A percentile compares a stretch with the other conserved stretches of the same genome.
phyloP scores from a whole-genome alignment of 2,888 invertebrate species.

The Homarus gammarus region DNA sequence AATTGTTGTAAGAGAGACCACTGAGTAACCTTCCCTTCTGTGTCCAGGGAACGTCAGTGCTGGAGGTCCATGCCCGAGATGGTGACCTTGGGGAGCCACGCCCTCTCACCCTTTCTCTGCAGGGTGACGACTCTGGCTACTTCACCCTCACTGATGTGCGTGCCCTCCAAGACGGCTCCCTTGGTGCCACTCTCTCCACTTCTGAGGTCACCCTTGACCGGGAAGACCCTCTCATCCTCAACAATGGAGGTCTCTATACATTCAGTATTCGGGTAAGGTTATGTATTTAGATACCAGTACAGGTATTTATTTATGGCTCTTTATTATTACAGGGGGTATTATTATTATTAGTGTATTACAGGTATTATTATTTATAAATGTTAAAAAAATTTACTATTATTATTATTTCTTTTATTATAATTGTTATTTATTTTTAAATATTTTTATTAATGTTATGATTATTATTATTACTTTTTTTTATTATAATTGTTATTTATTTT shows the following conservation, averaged over 20 bases:
- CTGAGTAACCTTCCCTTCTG: too few relatives aligned
- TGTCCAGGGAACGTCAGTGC: slow-evolving; percentile 83
- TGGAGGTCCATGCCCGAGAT: slow-evolving; percentile 88
- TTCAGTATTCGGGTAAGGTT: slow-evolving; percentile 74
- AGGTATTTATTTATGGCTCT: not conserved
- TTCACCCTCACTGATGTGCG: slow-evolving; percentile 82
- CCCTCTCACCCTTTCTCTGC: slow-evolving; percentile 84
- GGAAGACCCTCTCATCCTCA: slow-evolving; percentile 86
- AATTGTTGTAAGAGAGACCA: too few relatives aligned
- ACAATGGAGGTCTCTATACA: slow-evolving; percentile 85
- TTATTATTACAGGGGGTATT: too few relatives aligned
- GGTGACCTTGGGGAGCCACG: slow-evolving; percentile 89
- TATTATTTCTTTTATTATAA: too few relatives aligned
- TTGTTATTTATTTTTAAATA: slow-evolving; percentile 64
- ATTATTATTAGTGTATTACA: not conserved
- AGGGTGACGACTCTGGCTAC: slow-evolving; percentile 85
- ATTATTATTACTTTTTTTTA: too few relatives aligned
- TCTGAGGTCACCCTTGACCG: slow-evolving; percentile 86
- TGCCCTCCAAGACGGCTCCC: slow-evolving; percentile 78
- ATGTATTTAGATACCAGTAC: too few relatives aligned
- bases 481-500: slow-evolving; percentile 50
- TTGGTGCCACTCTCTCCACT: slow-evolving; percentile 82
- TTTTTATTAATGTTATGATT: too few relatives aligned
- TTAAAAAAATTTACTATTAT: too few relatives aligned
- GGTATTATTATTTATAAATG: not conserved